Evolutionary conservation across 2,888 invertebrate genomes (phyloP).

Genomic region (Empis livida): DNA sequence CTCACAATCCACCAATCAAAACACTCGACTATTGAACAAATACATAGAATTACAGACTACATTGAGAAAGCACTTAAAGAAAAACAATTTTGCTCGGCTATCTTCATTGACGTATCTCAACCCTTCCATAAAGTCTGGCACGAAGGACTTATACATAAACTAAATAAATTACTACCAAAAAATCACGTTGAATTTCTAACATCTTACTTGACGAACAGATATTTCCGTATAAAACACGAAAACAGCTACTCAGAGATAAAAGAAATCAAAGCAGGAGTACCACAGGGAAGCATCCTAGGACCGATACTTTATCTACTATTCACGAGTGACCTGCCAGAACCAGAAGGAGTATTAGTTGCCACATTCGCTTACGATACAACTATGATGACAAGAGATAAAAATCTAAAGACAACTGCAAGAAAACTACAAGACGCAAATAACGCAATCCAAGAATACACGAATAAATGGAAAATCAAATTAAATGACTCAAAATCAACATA

Average conservation of each 20-base stretch:
- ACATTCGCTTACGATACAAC: too few species aligned
- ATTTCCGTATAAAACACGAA: constrained; percentile 1
- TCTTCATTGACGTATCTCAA: constrained; percentile 8
- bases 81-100: constrained; percentile 5
- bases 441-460: too few species aligned
- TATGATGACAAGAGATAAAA: too few species aligned
- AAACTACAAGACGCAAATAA: too few species aligned
- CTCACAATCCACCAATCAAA: background rate
- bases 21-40: constrained; percentile 7
- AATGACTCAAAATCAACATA: too few species aligned
- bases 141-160: constrained; percentile 4
- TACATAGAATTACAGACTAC: constrained; percentile 1
- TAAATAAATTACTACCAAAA: background rate
- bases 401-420: too few species aligned
- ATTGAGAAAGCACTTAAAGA: constrained; percentile 7
- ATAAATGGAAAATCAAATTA: too few species aligned
- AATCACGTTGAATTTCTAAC: background rate
- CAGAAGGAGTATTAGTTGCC: too few species aligned
- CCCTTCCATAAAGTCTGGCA: constrained; percentile 7
- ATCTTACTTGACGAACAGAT: background rate
- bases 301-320: background rate
- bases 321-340: too few species aligned
- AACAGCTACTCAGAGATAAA: background rate
- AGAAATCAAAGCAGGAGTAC: constrained; percentile 1
- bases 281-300: constrained; percentile 2